phyloP scores from a whole-genome alignment of 2,113 vertebrate genomes.

The Indicator maculatus region DNA sequence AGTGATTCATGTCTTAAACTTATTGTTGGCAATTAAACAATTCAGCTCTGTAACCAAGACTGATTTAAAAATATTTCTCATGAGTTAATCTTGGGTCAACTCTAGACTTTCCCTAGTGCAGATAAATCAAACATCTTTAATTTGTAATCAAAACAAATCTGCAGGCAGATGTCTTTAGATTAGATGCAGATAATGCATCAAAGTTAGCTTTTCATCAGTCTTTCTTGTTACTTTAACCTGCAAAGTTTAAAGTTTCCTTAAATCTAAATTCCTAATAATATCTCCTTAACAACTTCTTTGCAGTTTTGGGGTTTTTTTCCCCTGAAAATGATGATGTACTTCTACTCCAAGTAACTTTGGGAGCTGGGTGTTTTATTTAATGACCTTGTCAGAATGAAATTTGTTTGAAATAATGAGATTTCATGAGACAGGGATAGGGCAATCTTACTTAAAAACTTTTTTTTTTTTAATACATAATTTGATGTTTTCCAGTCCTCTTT shows the following conservation, averaged over 20 bases:
- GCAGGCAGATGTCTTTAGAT: neutral
- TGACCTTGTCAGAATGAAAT: neutral
- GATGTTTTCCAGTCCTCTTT: neutral
- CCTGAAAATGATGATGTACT: neutral
- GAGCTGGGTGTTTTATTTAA: neutral
- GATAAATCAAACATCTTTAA: neutral
- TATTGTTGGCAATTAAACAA: constrained; percentile 24
- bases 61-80: neutral
- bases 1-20: neutral
- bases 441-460: neutral
- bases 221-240: neutral
- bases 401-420: neutral
- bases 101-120: neutral
- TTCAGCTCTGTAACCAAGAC: neutral
- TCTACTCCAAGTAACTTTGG: neutral
- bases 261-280: neutral
- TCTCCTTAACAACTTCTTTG: neutral
- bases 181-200: neutral
- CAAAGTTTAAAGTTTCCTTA: neutral
- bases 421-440: neutral
- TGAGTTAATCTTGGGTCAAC: neutral
- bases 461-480: neutral
- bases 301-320: neutral
- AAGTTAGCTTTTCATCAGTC: neutral
- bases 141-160: neutral